Evolutionary conservation across 2,888 invertebrate species (phyloP), one percentile per base, ranked within the genome.

Genomic region (Thalpophila matura): DNA sequence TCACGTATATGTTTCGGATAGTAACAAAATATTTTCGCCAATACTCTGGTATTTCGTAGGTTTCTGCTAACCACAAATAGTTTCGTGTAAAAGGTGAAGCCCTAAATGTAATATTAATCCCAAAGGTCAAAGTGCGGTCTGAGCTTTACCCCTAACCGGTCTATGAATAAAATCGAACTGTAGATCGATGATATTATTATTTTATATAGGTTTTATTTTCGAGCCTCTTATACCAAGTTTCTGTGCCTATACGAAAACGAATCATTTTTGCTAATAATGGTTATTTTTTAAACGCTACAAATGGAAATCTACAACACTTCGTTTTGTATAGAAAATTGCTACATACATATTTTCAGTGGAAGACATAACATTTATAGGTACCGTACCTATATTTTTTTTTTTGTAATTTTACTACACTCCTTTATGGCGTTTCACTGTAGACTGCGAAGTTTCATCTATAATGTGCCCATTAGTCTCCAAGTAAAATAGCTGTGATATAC

Each of bases 21-120:
- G 10, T 55, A 18, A 35, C 14, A 22, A 43, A 73, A 55, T 33
- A 43, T 74, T 37, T 24, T n/a, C 7, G 33, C 9, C 26, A 26
- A 43, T 66, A 42, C 31, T 31, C 40, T 31, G 40, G 35, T 57
- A 58, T 74, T 50, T 20, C 35, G 33, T 9, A 40, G 26, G 35
- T 40, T 49, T 49, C 27, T 45, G 40, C 14, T 58, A 37, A 68
- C 68, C 35, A 47, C 57, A 46, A 69, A 68, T 29, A 46, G 40
- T 59, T 59, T 37, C 47, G 57, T 26, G 33, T 53, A 42, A 38
- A 53, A 53, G 31, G 29, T 35, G 37, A 54, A 68, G 45, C 49
- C 46, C 56, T 56, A 57, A 78, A 63, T 75, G 59, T 69, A 57
- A 69, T 69, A 63, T 74, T 57, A 74, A 47, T 74, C 70, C 55